Evolutionary conservation across 2,113 vertebrate genomes (phyloP), one percentile per base, ranked within the genome.

Genomic region (Plecturocebus donacophilus): DNA sequence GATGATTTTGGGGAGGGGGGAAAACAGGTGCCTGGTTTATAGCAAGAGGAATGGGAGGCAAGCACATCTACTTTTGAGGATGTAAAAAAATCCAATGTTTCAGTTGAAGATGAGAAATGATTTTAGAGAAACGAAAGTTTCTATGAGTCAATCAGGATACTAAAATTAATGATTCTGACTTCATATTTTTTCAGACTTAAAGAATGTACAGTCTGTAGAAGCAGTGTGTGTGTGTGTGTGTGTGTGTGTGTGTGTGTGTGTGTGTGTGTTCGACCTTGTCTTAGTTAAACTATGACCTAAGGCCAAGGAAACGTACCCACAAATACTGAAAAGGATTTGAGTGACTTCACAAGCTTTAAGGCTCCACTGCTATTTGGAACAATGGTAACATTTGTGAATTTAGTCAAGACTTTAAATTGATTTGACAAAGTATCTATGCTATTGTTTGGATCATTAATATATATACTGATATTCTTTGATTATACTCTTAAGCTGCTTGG

Each of bases 381-480:
- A 81, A 85, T 85, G 64, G 17, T 42, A 95, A 75, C 32, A 85
- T 47, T 89, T 40, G 9, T 91, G 30, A 93, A 81, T 91, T 93
- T 91, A 89, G 27, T 87, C 4, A 97, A 86, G 23, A n/a, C 8
- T 93, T 96, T 85, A 75, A 81, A 89, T 77, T 93, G 3, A 91
- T 54, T 89, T 95, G 45, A 38, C n/a, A 82, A 73, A 73, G 16
- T 58, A 87, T 42, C 8, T 85, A 27, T 85, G 23, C 9, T 40
- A 75, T 93, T 85, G 27, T 92, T 73, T 96, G 7, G 10, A 93
- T 94, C n/a, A 81, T 87, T 87, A 92, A 90, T 90, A 71, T 80
- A 90, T 76, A 45, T 52, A 84, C 40, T 47, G 35, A 71, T 66
- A 81, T 56, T 56, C 16, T 58, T 77, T 77, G 2, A 87, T 88